These are phyloP conservation scores for Thyatira batis DNA, from an alignment of 2,888 invertebrate genomes.

Conservation along the genomic window DNA sequence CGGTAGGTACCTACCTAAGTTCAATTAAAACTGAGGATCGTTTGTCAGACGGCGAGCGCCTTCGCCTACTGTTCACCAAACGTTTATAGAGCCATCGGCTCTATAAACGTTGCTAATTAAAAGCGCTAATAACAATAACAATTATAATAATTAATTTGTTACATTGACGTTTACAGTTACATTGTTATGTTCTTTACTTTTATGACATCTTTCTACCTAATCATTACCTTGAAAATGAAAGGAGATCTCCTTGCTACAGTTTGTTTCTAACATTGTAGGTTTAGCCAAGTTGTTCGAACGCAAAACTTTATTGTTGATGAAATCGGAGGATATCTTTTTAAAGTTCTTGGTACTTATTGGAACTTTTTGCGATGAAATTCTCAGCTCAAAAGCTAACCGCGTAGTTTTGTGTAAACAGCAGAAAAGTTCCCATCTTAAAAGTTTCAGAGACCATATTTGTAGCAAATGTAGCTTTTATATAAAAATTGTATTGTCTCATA, in stretches of 20 bases:
- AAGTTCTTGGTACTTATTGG: background rate
- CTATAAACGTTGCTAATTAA: constrained; percentile 62
- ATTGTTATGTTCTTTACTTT: constrained; percentile 39
- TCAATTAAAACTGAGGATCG: constrained; percentile 71
- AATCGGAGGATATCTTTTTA: background rate
- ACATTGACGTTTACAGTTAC: constrained; percentile 51
- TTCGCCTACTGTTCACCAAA: constrained; percentile 34
- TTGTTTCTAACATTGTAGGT: background rate
- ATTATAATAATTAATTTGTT: constrained; percentile 62
- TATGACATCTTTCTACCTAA: constrained; percentile 7
- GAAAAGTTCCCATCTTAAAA: background rate
- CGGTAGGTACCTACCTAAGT: constrained; percentile 49
- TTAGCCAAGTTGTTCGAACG: background rate
- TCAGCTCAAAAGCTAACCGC: background rate
- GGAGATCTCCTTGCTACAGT: background rate
- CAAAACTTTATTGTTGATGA: background rate
- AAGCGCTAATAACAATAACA: constrained; percentile 39
- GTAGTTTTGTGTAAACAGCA: background rate
- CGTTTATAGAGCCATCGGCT: too few species aligned
- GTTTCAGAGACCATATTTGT: background rate
- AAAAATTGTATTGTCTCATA: background rate
- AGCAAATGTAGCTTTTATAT: background rate
- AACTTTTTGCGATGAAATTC: background rate
- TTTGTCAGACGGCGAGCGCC: constrained; percentile 24
- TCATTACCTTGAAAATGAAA: background rate